These are phyloP conservation scores for Ostrea denselamellosa DNA, from an alignment of 1,140 invertebrate genomes.

Conservation along the genomic window DNA sequence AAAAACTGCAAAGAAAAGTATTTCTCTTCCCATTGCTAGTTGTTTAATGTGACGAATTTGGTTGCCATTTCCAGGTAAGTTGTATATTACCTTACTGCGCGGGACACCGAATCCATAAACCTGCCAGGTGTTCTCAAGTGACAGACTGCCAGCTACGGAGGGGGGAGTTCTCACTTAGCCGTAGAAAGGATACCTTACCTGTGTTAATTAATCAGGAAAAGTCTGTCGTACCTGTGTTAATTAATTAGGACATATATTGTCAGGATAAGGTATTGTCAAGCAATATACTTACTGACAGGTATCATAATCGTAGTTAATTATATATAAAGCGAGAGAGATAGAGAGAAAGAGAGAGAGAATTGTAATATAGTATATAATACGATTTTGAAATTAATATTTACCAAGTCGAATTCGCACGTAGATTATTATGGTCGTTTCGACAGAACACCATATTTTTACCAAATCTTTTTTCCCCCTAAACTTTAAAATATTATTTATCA, in stretches of 20 bases:
- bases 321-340: too few species aligned
- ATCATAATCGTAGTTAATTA: too few species aligned
- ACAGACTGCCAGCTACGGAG: neutral
- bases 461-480: too few species aligned
- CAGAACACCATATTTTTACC: too few species aligned
- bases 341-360: too few species aligned
- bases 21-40: too few species aligned
- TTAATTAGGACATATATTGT: neutral
- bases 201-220: slow-evolving; percentile 22
- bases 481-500: too few species aligned
- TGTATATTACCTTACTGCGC: slow-evolving; percentile 9
- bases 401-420: too few species aligned
- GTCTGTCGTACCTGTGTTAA: slow-evolving; percentile 6
- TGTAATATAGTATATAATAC: too few species aligned
- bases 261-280: neutral
- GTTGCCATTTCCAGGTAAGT: neutral
- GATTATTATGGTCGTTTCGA: too few species aligned
- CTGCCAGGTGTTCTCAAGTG: neutral
- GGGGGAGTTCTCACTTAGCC: neutral
- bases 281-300: neutral
- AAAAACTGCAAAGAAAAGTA: too few species aligned
- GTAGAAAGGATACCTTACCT: neutral
- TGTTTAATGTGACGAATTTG: neutral
- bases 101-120: neutral
- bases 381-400: too few species aligned